A percentile compares a stretch with the other conserved stretches of the same genome.
These are phyloP conservation scores for Mythimna pallens DNA, from an alignment of 2,888 invertebrate species.

Conservation along the genomic window DNA sequence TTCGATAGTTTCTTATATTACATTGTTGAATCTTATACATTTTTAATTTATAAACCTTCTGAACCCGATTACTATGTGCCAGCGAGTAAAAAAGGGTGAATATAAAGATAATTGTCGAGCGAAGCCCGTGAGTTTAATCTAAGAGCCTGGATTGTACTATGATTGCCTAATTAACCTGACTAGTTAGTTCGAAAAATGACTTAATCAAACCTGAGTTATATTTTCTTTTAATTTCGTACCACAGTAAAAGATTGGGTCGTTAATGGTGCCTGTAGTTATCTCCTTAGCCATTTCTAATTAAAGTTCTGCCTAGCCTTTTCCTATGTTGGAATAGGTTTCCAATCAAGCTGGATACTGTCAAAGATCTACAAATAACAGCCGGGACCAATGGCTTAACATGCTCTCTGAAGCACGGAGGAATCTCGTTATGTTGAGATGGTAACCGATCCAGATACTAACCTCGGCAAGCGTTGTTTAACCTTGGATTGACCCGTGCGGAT, in stretches of 20 bases:
- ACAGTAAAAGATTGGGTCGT: background rate
- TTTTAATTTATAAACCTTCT: background rate
- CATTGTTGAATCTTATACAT: too few species aligned
- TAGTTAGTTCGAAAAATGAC: constrained; percentile 10
- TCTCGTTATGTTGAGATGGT: too few species aligned
- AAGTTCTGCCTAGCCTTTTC: too few species aligned
- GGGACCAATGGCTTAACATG: too few species aligned
- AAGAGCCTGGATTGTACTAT: constrained; percentile 23
- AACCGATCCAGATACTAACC: too few species aligned
- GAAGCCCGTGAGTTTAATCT: constrained; percentile 34
- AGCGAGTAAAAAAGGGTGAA: constrained; percentile 34
- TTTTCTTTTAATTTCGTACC: constrained; percentile 1
- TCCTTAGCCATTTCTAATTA: background rate
- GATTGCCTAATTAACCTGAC: constrained; percentile 24
- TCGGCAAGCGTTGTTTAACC: too few species aligned
- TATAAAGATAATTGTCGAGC: constrained; percentile 33
- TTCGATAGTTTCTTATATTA: too few species aligned
- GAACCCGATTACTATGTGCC: background rate
- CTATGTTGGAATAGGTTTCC: too few species aligned
- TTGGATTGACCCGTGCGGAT: too few species aligned
- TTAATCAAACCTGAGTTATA: background rate
- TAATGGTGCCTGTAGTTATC: background rate
- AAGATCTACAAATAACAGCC: too few species aligned
- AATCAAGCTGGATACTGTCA: too few species aligned
- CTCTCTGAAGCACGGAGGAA: too few species aligned